Percentiles rank a stretch among this genome's conserved stretches.
These are phyloP conservation scores for Silurus lanzhouensis DNA, from an alignment of 2,797 vertebrate species.

Conservation along the genomic window DNA sequence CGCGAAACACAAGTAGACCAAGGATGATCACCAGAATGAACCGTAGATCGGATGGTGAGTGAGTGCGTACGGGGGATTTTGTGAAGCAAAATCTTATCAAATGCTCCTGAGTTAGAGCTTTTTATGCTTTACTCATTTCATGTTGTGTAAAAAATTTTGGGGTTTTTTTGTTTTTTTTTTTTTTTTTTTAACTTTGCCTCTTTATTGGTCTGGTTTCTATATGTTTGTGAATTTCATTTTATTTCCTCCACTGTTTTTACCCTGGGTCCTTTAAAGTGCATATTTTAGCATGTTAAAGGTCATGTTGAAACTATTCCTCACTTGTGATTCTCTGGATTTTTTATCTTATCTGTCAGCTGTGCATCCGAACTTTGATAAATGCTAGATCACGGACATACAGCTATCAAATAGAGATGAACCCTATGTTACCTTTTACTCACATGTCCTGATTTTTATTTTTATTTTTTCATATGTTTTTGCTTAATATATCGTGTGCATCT, in stretches of 20 bases:
- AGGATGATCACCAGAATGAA: no score
- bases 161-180: no score
- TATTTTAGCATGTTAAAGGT: background rate
- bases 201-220: background rate
- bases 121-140: background rate
- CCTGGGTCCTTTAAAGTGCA: background rate
- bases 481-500: background rate
- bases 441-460: background rate
- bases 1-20: no score
- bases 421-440: background rate
- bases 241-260: background rate
- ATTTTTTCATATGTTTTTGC: no score
- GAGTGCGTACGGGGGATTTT: background rate
- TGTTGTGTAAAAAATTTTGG: background rate
- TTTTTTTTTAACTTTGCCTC: background rate
- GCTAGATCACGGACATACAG: background rate
- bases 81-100: background rate
- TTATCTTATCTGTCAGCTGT: background rate
- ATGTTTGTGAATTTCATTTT: background rate
- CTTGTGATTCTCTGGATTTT: background rate
- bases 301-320: background rate
- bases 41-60: no score
- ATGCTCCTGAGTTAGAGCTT: background rate
- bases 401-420: background rate
- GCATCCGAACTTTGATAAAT: background rate